Conservation (phyloP, 2,797 vertebrate genomes). For the Coranthus polyacanthus region DNA sequence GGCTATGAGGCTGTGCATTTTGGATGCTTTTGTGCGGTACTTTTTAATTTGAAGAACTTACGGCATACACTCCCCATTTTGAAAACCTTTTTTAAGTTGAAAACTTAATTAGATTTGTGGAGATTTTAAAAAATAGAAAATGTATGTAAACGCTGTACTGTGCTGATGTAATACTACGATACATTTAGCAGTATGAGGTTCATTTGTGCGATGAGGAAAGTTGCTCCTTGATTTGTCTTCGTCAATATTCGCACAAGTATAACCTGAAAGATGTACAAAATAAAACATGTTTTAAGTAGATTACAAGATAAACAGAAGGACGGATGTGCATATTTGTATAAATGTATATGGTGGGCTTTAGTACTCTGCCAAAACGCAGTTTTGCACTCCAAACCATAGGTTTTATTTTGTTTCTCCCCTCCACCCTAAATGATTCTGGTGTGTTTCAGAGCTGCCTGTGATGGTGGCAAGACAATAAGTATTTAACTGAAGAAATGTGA, state of each 20-base stretch:
- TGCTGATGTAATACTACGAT: constrained; percentile 55
- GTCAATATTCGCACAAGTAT: constrained; percentile 22
- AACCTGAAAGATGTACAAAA: constrained; percentile 56
- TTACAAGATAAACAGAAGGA: constrained; percentile 27
- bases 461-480: constrained; percentile 25
- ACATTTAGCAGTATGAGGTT: constrained; percentile 42
- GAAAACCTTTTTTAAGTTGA: constrained; percentile 11
- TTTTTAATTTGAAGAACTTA: constrained; percentile 18
- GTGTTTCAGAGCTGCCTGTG: constrained; percentile 34
- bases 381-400: constrained; percentile 69
- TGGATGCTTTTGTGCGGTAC: constrained; percentile 24
- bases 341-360: constrained; percentile 73
- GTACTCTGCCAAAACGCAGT: constrained; percentile 65
- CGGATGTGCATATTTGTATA: constrained; percentile 71
- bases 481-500: constrained; percentile 58
- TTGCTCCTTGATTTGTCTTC: constrained; percentile 31
- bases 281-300: constrained; percentile 23
- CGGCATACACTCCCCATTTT: constrained; percentile 6
- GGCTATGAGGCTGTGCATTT: constrained; percentile 37
- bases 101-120: constrained; percentile 34
- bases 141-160: constrained; percentile 62
- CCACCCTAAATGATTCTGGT: constrained; percentile 34
- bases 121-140: constrained; percentile 47
- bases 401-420: constrained; percentile 32
- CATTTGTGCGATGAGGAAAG: constrained; percentile 12